phyloP scores from a whole-genome alignment of 2,888 invertebrate genomes.

The Heteromurus nitidus region DNA sequence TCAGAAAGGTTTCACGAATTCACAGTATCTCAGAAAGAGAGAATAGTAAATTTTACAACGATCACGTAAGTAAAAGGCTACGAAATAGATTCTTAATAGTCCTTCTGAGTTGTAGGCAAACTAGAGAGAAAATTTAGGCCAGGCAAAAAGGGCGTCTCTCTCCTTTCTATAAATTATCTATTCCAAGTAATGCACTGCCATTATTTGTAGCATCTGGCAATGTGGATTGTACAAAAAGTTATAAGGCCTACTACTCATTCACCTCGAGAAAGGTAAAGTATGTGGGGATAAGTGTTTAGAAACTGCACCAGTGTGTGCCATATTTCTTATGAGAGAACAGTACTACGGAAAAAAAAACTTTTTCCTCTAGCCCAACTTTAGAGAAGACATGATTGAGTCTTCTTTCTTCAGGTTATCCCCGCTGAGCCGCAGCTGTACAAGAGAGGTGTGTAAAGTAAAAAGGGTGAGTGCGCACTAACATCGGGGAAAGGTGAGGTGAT shows the following conservation, averaged over 20 bases:
- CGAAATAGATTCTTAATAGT: not conserved
- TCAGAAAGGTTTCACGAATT: too few relatives aligned
- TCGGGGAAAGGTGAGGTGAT: not conserved
- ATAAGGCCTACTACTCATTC: constrained; percentile 14
- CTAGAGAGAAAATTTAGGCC: not conserved
- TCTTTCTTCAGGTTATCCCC: not conserved
- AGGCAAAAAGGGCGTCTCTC: constrained; percentile 5
- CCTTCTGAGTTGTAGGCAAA: not conserved
- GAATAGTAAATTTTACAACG: too few relatives aligned
- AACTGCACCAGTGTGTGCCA: constrained; percentile 62
- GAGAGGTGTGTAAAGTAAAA: not conserved
- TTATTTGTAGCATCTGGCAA: constrained; percentile 2
- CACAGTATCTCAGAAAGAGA: too few relatives aligned
- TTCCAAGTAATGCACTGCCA: constrained; percentile 32
- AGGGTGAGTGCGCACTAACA: not conserved
- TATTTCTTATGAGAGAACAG: constrained; percentile 48
- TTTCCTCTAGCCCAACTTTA: constrained; percentile 14
- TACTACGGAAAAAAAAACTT: constrained; percentile 14
- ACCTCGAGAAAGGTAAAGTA: not conserved
- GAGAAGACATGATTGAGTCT: constrained; percentile 23
- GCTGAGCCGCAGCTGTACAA: constrained; percentile 1
- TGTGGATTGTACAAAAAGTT: not conserved
- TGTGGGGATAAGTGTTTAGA: constrained; percentile 32
- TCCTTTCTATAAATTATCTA: constrained; percentile 28
- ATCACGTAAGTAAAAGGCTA: too few relatives aligned